phyloP scores from a whole-genome alignment of 2,113 vertebrate genomes.

The Piprites chloris region DNA sequence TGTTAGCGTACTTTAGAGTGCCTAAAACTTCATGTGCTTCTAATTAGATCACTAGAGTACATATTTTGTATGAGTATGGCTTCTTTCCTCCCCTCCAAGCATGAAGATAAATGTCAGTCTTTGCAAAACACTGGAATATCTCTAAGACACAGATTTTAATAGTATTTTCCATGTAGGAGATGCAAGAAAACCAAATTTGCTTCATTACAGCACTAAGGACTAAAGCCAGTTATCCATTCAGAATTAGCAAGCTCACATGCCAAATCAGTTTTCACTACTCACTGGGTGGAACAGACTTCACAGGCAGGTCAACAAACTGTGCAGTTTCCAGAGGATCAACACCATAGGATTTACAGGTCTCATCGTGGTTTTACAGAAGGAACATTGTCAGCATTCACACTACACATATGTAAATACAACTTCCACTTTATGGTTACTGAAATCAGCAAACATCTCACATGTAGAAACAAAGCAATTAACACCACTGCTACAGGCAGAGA shows the following conservation, averaged over 20 bases:
- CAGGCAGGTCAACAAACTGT: constrained; percentile 52
- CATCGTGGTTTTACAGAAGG: not conserved
- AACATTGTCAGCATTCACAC: not conserved
- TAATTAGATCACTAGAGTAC: not conserved
- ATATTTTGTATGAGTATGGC: not conserved
- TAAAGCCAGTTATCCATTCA: constrained; percentile 34
- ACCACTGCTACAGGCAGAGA: not conserved
- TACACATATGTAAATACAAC: not conserved
- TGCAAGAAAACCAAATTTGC: constrained; percentile 21
- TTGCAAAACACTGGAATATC: constrained; percentile 25
- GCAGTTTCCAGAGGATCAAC: not conserved
- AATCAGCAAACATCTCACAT: not conserved
- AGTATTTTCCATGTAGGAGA: constrained; percentile 43
- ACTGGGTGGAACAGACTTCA: constrained; percentile 3
- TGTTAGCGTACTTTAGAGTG: not conserved
- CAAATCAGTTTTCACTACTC: constrained; percentile 36
- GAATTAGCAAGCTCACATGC: not conserved
- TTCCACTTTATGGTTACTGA: not conserved
- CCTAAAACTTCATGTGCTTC: not conserved
- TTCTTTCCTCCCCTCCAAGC: not conserved
- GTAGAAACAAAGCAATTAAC: not conserved
- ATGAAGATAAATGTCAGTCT: not conserved
- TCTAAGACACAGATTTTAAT: constrained; percentile 32
- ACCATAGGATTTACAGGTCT: constrained; percentile 20
- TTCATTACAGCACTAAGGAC: constrained; percentile 31